Evolutionary conservation across 2,797 vertebrate genomes (phyloP).

Genomic region (Tapera naevia): DNA sequence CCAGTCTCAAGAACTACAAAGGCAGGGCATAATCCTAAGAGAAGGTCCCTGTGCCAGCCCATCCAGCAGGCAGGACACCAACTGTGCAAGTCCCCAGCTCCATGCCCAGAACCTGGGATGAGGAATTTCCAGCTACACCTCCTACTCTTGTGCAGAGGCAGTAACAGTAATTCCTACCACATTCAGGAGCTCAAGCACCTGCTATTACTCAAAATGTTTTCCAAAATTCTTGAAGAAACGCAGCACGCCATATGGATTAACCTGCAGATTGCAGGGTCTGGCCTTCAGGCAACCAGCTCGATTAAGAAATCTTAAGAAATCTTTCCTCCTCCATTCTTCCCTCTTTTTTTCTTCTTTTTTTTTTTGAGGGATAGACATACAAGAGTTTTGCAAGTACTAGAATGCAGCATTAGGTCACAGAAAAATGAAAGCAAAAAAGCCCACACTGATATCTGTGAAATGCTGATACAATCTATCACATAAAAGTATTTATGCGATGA

Average conservation of each 20-base stretch:
- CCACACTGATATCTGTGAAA: not conserved
- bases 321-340: fast-evolving
- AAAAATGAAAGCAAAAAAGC: not conserved
- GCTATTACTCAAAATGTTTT: not conserved
- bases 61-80: fast-evolving
- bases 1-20: not conserved
- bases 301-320: not conserved
- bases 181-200: not conserved
- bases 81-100: not conserved
- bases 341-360: fast-evolving
- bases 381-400: not conserved
- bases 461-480: not conserved
- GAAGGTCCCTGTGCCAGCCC: not conserved
- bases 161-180: not conserved
- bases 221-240: not conserved
- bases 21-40: not conserved
- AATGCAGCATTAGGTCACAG: not conserved
- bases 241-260: not conserved
- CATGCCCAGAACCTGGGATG: not conserved
- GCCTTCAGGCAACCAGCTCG: not conserved
- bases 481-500: not conserved
- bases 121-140: not conserved
- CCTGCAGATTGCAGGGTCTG: not conserved
- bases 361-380: not conserved
- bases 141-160: not conserved